Base-by-base conservation (phyloP, 2,113 vertebrate genomes). In the Pachypanchax playfairii region DNA sequence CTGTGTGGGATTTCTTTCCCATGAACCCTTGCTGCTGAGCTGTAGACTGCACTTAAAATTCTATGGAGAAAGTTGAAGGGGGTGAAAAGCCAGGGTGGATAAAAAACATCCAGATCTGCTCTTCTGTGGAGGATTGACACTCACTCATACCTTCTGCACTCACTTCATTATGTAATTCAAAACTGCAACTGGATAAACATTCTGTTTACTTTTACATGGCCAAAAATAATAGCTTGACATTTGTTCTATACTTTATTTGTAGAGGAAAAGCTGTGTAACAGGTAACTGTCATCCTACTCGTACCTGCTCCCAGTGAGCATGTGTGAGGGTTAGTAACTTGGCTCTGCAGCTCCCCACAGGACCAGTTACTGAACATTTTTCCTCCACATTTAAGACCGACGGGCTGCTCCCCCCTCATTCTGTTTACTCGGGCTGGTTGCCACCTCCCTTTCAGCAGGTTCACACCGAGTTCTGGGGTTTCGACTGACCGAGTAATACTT, bases 371-470 rank as follows among this genome's bases (percentile, higher is more conserved):
- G 69, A 65, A 77, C 47, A 20, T 76, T 80, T 84, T 81, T 66
- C 72, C 58, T 79, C 47, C 69, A 78, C 73, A 70, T 75, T 84
- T 72, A 81, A 56, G 75, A 77, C 68, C 68, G 73, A 66, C 78
- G 73, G 70, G 29, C 85, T 72, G 71, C 35, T n/a, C 39, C 56
- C 52, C 70, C 60, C 57, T 70, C 36, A 24, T 50, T 25, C 47
- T 21, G 82, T 88, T 90, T 85, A 83, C 62, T 77, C 79, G 68
- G 79, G 82, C 85, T 1, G 24, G 54, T 50, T 42, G 65, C 79
- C 82, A 85, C 79, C 74, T 58, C 62, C 61, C 73, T 83, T 85
- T 84, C 77, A 77, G 77, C 84, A 82, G 77, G 83, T 82, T 87
- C 84, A 83, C 72, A 20, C 55, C 56, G 63, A 84, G 82, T 81